Evolutionary conservation across 2,113 vertebrate genomes (phyloP).

Genomic region (Scopus umbretta): DNA sequence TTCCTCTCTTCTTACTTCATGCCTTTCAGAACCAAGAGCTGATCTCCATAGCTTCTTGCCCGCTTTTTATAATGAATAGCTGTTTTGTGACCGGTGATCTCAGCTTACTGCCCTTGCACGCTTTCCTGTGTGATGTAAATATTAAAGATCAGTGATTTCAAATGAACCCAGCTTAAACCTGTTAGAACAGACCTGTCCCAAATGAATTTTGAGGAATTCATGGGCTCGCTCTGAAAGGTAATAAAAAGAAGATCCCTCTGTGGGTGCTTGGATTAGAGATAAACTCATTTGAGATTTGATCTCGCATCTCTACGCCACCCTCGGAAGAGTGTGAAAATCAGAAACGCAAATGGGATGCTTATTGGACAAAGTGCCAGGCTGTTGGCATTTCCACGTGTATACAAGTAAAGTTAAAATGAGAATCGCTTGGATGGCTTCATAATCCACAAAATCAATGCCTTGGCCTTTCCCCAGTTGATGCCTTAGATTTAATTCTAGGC

Average conservation of each 20-base stretch:
- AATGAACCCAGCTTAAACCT: conserved; percentile 3
- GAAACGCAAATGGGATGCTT: background rate
- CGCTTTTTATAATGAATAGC: background rate
- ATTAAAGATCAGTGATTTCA: conserved; percentile 12
- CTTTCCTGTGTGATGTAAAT: conserved; percentile 31
- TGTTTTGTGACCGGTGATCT: conserved; percentile 5
- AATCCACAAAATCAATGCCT: background rate
- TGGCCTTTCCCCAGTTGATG: background rate
- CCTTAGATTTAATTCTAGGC: background rate
- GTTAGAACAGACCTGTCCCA: conserved; percentile 2
- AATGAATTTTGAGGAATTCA: conserved; percentile 8
- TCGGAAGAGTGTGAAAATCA: background rate
- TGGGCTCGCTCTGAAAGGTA: conserved; percentile 20
- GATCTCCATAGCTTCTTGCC: background rate
- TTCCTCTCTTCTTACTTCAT: background rate
- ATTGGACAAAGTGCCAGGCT: background rate
- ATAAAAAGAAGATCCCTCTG: background rate
- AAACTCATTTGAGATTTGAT: background rate
- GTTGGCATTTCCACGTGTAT: background rate
- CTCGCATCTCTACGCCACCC: background rate
- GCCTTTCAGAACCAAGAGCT: background rate
- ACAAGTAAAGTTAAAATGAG: background rate
- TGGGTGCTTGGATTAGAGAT: background rate
- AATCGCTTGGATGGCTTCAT: background rate
- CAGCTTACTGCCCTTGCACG: background rate